Base-by-base conservation (phyloP, 2,797 vertebrate species). In the Dryobates pubescens region DNA sequence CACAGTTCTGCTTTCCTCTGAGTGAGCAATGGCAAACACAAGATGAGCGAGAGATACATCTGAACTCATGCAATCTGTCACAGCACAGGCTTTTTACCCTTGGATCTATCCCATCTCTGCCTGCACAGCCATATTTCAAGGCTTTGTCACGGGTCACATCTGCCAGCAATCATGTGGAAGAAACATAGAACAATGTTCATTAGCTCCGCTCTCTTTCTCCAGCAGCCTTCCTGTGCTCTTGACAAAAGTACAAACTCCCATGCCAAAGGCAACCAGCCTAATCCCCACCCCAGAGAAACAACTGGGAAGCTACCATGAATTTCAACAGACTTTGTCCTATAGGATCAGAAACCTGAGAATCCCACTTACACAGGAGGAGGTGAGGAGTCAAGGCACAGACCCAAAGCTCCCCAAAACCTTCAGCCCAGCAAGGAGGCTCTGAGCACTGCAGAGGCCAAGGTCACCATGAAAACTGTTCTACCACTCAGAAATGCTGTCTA, bases 51-150 rank as follows among this genome's bases (percentile, higher is more conserved):
- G 83, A 94, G 92, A 89, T 70, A 82, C 26, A 68, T 86, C 34
- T 88, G 92, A 94, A 73, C 74, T 94, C 49, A 51, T 83, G 89
- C 72, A 93, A 91, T 89, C 80, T 62, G 34, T 90, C 92, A 90
- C 68, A 84, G 57, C 41, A 81, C 71, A 81, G 65, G 82, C 94
- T 95, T 95, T 93, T 92, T 92, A 93, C 53, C 68, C 92, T 88
- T 95, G 95, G 89, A 95, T 88, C 85, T 82, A 74, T 82, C 94
- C 92, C 80, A 95, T 91, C 51, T 56, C 76, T 92, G 24, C 59
- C 87, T 87, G 57, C 85, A 84, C 27, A 86, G 49, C 41, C 80
- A 65, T 93, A 88, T 95, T 96, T 94, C 80, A 92, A 79, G 62
- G 82, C 47, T 95, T 92, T 88, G 92, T 89, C 92, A 92, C 0